Evolutionary conservation across 2,797 vertebrate species (phyloP).

Genomic region (Pampus argenteus): DNA sequence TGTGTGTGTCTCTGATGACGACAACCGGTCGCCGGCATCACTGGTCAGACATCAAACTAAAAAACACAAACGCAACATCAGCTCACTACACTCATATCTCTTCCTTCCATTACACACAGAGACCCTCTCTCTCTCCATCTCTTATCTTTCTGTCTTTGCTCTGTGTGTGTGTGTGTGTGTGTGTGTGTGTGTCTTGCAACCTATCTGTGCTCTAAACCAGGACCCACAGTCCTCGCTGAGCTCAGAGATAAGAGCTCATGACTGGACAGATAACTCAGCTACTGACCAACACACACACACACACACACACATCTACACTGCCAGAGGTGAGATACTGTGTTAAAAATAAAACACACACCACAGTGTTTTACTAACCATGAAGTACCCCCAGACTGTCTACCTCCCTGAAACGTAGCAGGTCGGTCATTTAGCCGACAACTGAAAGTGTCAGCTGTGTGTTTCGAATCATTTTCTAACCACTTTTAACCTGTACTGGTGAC

Average conservation of each 20-base stretch:
- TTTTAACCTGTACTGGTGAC: too few species aligned
- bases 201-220: constrained; percentile 49
- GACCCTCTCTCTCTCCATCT: constrained; percentile 39
- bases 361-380: constrained; percentile 3
- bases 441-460: too few species aligned
- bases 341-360: constrained; percentile 16
- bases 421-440: too few species aligned
- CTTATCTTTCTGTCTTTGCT: constrained; percentile 10
- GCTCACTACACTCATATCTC: constrained; percentile 54
- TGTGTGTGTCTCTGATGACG: constrained; percentile 32
- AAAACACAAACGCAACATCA: constrained; percentile 7
- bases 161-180: not conserved
- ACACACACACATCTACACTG: not conserved
- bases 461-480: too few species aligned
- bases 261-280: constrained; percentile 48
- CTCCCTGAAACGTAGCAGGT: too few species aligned
- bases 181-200: not conserved
- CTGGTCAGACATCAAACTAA: constrained; percentile 46
- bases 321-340: not conserved
- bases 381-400: too few species aligned
- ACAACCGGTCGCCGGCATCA: constrained; percentile 25
- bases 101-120: constrained; percentile 65
- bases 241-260: constrained; percentile 65
- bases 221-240: constrained; percentile 26
- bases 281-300: constrained; percentile 7